Evolutionary conservation across 2,113 vertebrate genomes (phyloP).

Genomic region (Thunnus maccoyii): DNA sequence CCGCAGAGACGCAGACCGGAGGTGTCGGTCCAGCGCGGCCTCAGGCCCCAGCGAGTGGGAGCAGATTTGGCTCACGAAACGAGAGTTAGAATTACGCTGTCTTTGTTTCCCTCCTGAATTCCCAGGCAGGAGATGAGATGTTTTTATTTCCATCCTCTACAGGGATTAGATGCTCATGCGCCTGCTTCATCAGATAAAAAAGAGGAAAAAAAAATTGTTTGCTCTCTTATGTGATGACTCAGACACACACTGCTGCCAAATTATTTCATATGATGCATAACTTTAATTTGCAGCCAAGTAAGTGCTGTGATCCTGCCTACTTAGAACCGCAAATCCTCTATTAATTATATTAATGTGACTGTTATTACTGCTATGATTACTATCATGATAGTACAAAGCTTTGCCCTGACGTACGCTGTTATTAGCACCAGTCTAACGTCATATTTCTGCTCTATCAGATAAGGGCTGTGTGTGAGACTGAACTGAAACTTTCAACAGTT

Average conservation of each 20-base stretch:
- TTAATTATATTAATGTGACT: slow-evolving; percentile 45
- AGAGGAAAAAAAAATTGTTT: slow-evolving; percentile 7
- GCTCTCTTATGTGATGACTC: slow-evolving; percentile 46
- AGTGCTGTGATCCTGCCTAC: slow-evolving; percentile 26
- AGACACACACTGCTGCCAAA: slow-evolving; percentile 28
- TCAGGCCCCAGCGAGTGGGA: slow-evolving; percentile 12
- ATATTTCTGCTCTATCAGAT: slow-evolving; percentile 1
- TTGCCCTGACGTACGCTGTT: not conserved
- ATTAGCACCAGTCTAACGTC: not conserved
- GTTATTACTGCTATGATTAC: slow-evolving; percentile 21
- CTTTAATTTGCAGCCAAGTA: slow-evolving; percentile 34
- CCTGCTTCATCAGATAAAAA: slow-evolving; percentile 42
- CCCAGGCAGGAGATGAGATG: slow-evolving; percentile 45
- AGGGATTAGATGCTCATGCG: slow-evolving; percentile 25
- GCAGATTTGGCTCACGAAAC: slow-evolving; percentile 22
- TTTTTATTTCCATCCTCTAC: slow-evolving; percentile 9
- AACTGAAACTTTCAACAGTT: not conserved
- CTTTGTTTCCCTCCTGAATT: slow-evolving; percentile 36
- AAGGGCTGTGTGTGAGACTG: slow-evolving; percentile 4
- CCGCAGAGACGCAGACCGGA: slow-evolving; percentile 24
- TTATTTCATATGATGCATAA: slow-evolving; percentile 13
- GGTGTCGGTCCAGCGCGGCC: slow-evolving; percentile 36
- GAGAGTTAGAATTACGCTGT: not conserved
- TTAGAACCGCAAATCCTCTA: slow-evolving; percentile 10
- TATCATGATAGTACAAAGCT: not conserved